These are phyloP conservation scores for Thelaira solivaga DNA, from an alignment of 2,888 invertebrate genomes.

Conservation along the genomic window DNA sequence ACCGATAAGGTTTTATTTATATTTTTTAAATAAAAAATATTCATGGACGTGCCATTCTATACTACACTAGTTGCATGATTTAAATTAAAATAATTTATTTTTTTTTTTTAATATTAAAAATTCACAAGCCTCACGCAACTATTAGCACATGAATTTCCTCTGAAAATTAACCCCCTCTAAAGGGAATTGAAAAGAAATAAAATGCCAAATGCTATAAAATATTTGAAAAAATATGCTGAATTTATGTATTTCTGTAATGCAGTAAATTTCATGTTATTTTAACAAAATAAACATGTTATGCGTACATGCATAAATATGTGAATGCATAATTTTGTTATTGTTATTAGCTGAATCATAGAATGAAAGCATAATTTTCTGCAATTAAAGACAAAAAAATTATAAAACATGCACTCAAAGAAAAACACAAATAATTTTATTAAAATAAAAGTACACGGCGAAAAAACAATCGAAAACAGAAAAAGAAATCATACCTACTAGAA, in stretches of 20 bases:
- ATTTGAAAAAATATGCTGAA: constrained; percentile 23
- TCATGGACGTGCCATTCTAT: too few relatives aligned
- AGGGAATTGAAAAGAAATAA: not conserved
- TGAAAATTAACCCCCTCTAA: constrained; percentile 13
- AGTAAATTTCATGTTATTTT: constrained; percentile 41
- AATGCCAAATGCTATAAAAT: not conserved
- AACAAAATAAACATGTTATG: constrained; percentile 52
- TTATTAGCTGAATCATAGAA: constrained; percentile 1
- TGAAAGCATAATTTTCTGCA: constrained; percentile 51
- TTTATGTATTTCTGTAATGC: constrained; percentile 17
- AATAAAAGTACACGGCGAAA: too few relatives aligned
- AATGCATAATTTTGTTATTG: constrained; percentile 29
- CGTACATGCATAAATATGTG: constrained; percentile 32
- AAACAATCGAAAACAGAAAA: too few relatives aligned
- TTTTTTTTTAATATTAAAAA: constrained; percentile 22
- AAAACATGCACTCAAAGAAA: not conserved
- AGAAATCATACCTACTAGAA: too few relatives aligned
- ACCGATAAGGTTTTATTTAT: too few relatives aligned
- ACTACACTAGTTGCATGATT: not conserved
- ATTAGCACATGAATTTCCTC: constrained; percentile 38
- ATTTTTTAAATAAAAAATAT: too few relatives aligned
- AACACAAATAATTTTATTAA: not conserved
- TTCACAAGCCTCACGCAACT: constrained; percentile 10
- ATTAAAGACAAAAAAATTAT: constrained; percentile 28
- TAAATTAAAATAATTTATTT: not conserved